Base-by-base conservation (phyloP, 1,140 invertebrate species). In the Bombus waltoni region DNA sequence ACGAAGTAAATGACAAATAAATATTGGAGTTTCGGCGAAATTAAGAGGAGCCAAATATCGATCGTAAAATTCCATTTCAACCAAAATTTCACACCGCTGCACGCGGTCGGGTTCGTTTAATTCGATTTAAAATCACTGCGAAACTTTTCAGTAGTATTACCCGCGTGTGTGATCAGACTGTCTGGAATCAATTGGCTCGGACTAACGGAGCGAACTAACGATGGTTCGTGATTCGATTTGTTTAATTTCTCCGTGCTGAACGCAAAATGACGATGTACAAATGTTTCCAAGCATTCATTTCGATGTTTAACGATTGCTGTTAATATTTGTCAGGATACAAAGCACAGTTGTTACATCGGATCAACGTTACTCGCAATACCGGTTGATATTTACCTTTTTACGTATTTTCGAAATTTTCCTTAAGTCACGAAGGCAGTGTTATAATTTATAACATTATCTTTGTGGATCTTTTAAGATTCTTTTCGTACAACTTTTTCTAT, bases 141-240 rank as follows among this genome's bases (percentile, higher is more conserved):
- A 1, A n/a, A 42, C 9, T 62, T 76, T 62, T 42, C 75, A 65
- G 75, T 65, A 65, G 75, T 77, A 76, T 32, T 40, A 42, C 38
- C 25, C 59, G 13, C 0, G 38, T 42, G 11, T 42, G 28, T 44
- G 53, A 62, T 77, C 75, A 40, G 57, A 77, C 76, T 15, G 22
- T 10, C n/a, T 22, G 42, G 72, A 53, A 74, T 71, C 68, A 71
- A 71, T 40, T 40, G 35, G 25, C 68, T 1, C 10, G 38, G 5
- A 40, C 35, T 38, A 71, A 42, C 25, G 9, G 25, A 28, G 35
- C 40, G 10, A 5, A 10, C 68, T 0, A 28, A 38, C 25, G 11
- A 71, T 8, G 25, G 2, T 53, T 53, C 25, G 13, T 18, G 22
- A 44, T 22, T 25, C 32, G 1, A 75, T 75, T 44, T 44, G 40